Evolutionary conservation across 1,140 invertebrate genomes (phyloP), one percentile per base, ranked within the genome.

Genomic region (Bombus sibiricus): DNA sequence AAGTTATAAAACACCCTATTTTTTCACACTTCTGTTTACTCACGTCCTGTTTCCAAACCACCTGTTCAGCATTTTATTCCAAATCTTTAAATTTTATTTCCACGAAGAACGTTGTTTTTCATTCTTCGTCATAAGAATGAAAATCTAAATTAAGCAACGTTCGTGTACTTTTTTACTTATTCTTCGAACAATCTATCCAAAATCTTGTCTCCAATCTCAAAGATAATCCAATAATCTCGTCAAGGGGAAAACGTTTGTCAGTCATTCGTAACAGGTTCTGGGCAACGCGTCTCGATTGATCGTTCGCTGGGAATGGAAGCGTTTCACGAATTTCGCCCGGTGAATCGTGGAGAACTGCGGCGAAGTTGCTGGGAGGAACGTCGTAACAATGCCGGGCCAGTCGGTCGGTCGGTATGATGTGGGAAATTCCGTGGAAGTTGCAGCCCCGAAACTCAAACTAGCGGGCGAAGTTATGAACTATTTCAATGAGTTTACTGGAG

Each of bases 401-500:
- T 91, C 85, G 85, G 89, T 90, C 84, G 89, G 89, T 88, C 66
- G 90, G 90, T 91, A 91, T 89, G 90, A 91, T 91, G 90, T 89
- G 90, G 90, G 90, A 91, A 91, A 91, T 91, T 91, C 90, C 83
- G 83, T 75, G 88, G 68, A 89, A 91, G 88, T 89, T 89, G 86
- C 64, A 72, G 75, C 64, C 41, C 74, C 74, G 87, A 88, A 91
- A 91, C 90, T 91, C 89, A 91, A 91, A 91, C 90, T 91, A 88
- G 86, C 88, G 86, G 86, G 87, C 90, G 76, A 92, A 93, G 91
- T 93, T 93, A 91, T 90, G 85, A 93, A 94, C 93, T 94, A 94
- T 94, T 92, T 92, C 92, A 92, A 93, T 92, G 93, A 94, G 92
- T 93, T 93, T 92, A 91, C 91, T 78, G 89, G 91, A 93, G 92